Percentiles rank a stretch among this genome's conserved stretches.
These are phyloP conservation scores for Heterodera schachtii DNA, from an alignment of 1,140 invertebrate genomes.

Conservation along the genomic window DNA sequence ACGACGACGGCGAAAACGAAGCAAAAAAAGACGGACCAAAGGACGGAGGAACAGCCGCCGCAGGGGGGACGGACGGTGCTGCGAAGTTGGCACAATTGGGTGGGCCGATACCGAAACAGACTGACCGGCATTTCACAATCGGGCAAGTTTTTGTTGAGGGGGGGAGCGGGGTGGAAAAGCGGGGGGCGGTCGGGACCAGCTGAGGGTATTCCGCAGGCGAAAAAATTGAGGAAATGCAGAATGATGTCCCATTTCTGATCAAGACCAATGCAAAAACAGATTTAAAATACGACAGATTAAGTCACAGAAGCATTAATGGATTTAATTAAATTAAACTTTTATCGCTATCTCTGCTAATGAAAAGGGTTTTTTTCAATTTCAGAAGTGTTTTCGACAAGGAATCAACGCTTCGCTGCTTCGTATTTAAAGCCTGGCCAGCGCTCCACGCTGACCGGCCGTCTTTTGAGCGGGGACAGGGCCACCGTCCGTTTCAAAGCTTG, in stretches of 20 bases:
- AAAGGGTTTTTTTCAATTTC: too few relatives aligned
- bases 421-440: conserved; percentile 49
- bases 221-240: not conserved
- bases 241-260: too few relatives aligned
- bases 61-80: conserved; percentile 6
- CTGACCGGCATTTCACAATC: conserved; percentile 46
- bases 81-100: conserved; percentile 52
- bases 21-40: not conserved
- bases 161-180: not conserved
- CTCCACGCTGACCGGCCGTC: conserved; percentile 42
- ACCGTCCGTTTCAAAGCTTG: conserved; percentile 49
- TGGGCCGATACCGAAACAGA: conserved; percentile 43
- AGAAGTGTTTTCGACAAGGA: conserved; percentile 47
- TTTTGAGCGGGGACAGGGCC: conserved; percentile 34
- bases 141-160: conserved; percentile 8
- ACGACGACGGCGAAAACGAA: not conserved
- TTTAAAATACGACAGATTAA: not conserved
- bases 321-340: not conserved
- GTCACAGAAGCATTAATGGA: not conserved
- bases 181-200: not conserved
- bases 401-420: conserved; percentile 55
- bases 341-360: too few relatives aligned
- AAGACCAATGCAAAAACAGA: too few relatives aligned
- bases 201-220: not conserved
- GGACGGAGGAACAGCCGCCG: not conserved